Base-by-base conservation (phyloP, 1,140 invertebrate genomes). In the Drosophila pallidifrons region DNA sequence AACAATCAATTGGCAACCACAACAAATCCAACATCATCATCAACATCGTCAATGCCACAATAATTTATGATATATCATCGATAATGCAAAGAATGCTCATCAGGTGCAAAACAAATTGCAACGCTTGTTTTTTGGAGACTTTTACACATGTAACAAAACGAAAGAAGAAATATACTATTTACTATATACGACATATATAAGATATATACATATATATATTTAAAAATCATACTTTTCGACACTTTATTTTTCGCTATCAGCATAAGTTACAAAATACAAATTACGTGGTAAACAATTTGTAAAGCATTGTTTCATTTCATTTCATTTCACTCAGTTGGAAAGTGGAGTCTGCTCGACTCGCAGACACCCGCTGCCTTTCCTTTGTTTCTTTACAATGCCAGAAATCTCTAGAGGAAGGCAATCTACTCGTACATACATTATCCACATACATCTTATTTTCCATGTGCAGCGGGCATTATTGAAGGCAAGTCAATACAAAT, bases 221-320 rank as follows among this genome's bases (percentile, higher is more conserved):
- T 68, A 45, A 49, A 61, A 57, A 64, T 60, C 55, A 20, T 28
- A 64, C 30, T 88, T 83, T 88, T 89, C 66, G 81, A 88, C 78
- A 88, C 70, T 89, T 88, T 88, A 89, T 88, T 32, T 32, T 32
- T 89, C 74, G 75, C 78, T 81, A 88, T 63, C 77, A 85, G 8
- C 10, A 88, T 89, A 85, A 85, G 80, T 81, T 88, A 80, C 47
- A 79, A 76, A 76, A 66, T 73, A 77, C 61, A 66, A 59, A 70
- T 43, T 59, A 67, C 70, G 51, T 73, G 11, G 69, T 64, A 72
- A 55, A 69, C 45, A 69, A 69, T 15, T 15, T 45, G 38, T 25
- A 77, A 77, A 15, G 25, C 49, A 60, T 59, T 70, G 57, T 45
- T 67, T 77, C 30, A 61, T 55, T 67, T 75, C 45, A 65, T 59